A percentile compares a stretch with the other conserved stretches of the same genome.
phyloP scores from a whole-genome alignment of 2,888 invertebrate genomes.

The Lepidonotus clava region DNA sequence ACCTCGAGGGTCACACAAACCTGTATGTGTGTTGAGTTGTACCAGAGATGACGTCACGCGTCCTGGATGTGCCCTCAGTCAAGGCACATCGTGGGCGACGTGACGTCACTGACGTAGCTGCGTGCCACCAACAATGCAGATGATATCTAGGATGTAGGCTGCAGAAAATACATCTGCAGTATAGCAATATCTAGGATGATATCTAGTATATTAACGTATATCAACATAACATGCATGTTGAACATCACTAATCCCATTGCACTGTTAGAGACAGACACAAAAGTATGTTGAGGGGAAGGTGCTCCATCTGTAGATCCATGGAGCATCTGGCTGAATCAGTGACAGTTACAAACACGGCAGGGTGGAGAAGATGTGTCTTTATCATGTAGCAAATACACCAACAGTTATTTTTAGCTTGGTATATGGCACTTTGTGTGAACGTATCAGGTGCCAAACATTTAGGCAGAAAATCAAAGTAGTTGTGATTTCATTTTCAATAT shows the following conservation, averaged over 20 bases:
- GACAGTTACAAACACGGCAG: neutral
- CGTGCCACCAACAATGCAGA: no score
- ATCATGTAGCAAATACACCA: neutral
- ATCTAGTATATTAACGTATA: no score
- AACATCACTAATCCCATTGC: neutral
- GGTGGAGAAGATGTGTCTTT: neutral
- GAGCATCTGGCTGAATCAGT: neutral
- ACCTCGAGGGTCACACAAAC: slow-evolving; percentile 29
- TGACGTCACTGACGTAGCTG: no score
- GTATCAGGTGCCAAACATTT: slow-evolving; percentile 9
- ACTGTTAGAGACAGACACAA: neutral
- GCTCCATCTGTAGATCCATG: slow-evolving; percentile 31
- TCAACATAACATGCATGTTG: no score
- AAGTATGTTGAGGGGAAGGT: neutral
- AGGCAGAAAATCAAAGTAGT: neutral
- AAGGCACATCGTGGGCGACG: no score
- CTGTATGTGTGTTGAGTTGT: no score
- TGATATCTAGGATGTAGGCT: no score
- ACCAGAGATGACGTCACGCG: no score
- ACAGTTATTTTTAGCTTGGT: neutral
- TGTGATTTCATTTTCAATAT: neutral
- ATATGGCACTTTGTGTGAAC: neutral
- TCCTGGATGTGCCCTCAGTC: no score
- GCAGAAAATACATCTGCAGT: no score
- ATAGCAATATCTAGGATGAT: neutral